Percentiles rank a stretch among this genome's conserved stretches.
phyloP scores from a whole-genome alignment of 1,140 invertebrate genomes.

The Apis cerana region DNA sequence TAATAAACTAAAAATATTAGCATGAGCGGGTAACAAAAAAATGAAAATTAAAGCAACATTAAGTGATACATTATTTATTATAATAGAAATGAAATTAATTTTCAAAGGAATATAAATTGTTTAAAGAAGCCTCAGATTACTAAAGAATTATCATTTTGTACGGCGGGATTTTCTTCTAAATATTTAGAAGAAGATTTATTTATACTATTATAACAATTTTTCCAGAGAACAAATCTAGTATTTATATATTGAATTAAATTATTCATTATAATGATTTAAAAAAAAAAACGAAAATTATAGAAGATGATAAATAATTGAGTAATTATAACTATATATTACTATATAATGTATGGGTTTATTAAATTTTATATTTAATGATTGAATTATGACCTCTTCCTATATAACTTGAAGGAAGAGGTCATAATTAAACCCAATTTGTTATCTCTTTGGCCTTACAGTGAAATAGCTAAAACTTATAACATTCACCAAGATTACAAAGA shows the following conservation, averaged over 20 bases:
- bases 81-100: constrained; percentile 51
- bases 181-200: neutral
- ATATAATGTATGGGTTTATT: constrained; percentile 51
- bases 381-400: constrained; percentile 49
- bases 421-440: constrained; percentile 68
- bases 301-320: constrained; percentile 15
- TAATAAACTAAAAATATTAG: constrained; percentile 63
- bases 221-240: neutral
- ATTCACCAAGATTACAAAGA: constrained; percentile 82
- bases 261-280: neutral
- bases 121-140: constrained; percentile 80
- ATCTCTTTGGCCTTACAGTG: constrained; percentile 81
- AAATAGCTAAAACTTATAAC: constrained; percentile 70
- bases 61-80: constrained; percentile 25
- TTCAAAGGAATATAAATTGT: constrained; percentile 44
- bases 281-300: neutral
- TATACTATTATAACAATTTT: neutral
- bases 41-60: constrained; percentile 49
- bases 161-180: constrained; percentile 68
- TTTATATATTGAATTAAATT: constrained; percentile 1
- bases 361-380: constrained; percentile 43
- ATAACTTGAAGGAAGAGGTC: constrained; percentile 61
- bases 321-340: constrained; percentile 24
- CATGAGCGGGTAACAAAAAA: constrained; percentile 73
- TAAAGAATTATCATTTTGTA: constrained; percentile 78